Evolutionary conservation across 2,797 vertebrate genomes (phyloP).

Genomic region (Cyprinodon diabolis): DNA sequence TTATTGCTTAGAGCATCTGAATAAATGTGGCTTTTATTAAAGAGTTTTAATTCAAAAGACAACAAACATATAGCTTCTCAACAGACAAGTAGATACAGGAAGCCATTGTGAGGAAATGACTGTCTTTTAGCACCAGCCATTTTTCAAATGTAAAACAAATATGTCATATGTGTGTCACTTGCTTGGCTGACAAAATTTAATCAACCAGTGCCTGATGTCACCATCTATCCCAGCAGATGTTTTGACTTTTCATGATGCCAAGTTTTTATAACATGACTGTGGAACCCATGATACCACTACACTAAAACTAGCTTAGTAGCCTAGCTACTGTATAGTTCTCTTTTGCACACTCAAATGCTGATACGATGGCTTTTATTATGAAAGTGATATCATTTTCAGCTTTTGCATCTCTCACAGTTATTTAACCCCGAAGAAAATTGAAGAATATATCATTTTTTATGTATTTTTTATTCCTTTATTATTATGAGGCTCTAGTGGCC

Average conservation of each 20-base stretch:
- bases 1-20: constrained; percentile 24
- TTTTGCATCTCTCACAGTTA: constrained; percentile 6
- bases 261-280: constrained; percentile 40
- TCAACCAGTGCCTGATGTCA: constrained; percentile 40
- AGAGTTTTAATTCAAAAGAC: constrained; percentile 4
- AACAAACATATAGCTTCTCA: constrained; percentile 18
- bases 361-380: neutral
- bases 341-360: neutral
- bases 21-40: constrained; percentile 23
- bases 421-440: constrained; percentile 2
- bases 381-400: neutral
- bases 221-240: constrained; percentile 48
- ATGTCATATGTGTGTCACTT: constrained; percentile 46
- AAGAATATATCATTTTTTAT: too few species aligned
- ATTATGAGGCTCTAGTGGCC: too few species aligned
- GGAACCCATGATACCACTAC: constrained; percentile 6
- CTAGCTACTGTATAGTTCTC: constrained; percentile 2
- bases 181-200: constrained; percentile 47
- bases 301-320: neutral
- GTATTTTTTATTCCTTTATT: too few species aligned
- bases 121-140: neutral
- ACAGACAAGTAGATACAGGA: constrained; percentile 22
- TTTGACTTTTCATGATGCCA: constrained; percentile 58
- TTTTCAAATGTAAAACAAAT: constrained; percentile 28
- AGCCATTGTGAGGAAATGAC: constrained; percentile 5